Evolutionary conservation across 2,113 vertebrate genomes (phyloP).

Genomic region (Cebidichthys violaceus): DNA sequence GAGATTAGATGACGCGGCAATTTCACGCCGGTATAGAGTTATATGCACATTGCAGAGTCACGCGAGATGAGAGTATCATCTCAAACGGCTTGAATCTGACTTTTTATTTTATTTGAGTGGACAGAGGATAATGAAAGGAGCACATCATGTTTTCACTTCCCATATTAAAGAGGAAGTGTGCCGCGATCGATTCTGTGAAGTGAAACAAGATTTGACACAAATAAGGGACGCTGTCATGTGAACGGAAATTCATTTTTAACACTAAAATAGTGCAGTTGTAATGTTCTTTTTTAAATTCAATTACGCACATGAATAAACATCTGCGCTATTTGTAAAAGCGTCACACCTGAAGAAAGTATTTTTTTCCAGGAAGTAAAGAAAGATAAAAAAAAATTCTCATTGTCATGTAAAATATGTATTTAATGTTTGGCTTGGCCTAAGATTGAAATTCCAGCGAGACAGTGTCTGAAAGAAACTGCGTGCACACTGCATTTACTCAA

Average conservation of each 20-base stretch:
- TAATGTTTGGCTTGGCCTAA: background rate
- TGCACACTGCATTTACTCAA: background rate
- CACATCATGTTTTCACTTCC: constrained; percentile 49
- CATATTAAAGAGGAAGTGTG: constrained; percentile 63
- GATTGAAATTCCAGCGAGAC: background rate
- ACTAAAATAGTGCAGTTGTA: background rate
- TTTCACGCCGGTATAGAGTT: background rate
- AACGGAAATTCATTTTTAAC: too few species aligned
- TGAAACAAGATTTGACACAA: constrained; percentile 30
- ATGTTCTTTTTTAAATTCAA: background rate
- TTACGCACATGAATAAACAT: background rate
- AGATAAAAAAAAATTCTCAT: too few species aligned
- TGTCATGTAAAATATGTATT: background rate
- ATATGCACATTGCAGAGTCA: background rate
- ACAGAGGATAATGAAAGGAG: background rate
- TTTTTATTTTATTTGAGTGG: too few species aligned
- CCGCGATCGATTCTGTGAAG: constrained; percentile 25
- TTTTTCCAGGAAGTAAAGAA: constrained; percentile 27
- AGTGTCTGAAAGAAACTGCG: background rate
- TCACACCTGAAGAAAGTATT: background rate
- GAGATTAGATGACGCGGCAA: background rate
- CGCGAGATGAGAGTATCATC: background rate
- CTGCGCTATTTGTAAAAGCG: background rate
- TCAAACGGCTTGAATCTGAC: background rate
- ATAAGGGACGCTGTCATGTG: background rate